Base-by-base conservation (phyloP, 2,888 invertebrate genomes). In the Thelaira solivaga region DNA sequence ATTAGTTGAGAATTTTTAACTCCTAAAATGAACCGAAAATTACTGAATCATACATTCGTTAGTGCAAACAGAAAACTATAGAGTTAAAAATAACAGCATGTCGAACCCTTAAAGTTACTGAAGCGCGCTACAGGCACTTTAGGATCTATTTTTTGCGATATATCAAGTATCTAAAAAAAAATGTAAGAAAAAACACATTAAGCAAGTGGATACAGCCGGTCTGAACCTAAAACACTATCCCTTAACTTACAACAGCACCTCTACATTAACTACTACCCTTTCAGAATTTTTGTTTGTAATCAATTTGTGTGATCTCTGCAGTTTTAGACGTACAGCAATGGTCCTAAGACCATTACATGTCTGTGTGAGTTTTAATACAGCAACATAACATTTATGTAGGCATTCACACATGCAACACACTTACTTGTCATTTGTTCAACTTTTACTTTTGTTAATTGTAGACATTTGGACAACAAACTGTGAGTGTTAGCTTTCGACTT, bases 391-490 rank as follows among this genome's bases (percentile, higher is more conserved):
- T 24, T 16, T 8, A 16, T 4, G n/a, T 5, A n/a, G 2, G 5
- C 34, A 31, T 31, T 10, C 8, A 31, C 8, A 10, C 4, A 34
- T 36, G 4, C 13, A 13, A 13, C 18, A 5, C 24, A 49, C 1
- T 22, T 13, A 13, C 51, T 76, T 76, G 39, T 64, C 41, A 59
- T 41, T 55, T 76, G 57, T 75, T 45, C 64, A 64, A 69, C 24
- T 61, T 62, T 8, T 49, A 76, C 26, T 62, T 64, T 65, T 73
- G 43, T 73, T 76, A 77, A 69, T 80, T 80, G 77, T 62, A 81
- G 81, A 81, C 81, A 76, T 76, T 81, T 65, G 73, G 81, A 69
- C 80, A 75, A 62, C 81, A 67, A 72, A n/a, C n/a, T n/a, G n/a
- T n/a, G n/a, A n/a, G n/a, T n/a, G n/a, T 76, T 78, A 77, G 77